Conservation (phyloP, 2,888 invertebrate genomes). For the Glaucopsyche alexis region DNA sequence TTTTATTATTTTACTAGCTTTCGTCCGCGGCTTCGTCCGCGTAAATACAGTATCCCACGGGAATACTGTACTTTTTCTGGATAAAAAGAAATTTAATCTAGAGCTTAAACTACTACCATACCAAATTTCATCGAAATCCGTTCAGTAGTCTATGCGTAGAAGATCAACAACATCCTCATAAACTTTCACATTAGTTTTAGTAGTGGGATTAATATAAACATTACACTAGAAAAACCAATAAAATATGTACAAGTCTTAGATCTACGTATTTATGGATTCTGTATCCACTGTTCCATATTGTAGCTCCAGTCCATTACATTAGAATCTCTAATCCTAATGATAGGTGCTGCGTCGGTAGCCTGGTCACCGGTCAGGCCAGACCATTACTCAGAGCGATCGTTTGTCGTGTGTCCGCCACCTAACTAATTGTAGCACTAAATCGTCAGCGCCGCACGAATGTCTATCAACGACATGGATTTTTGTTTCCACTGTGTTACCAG, state of each 20-base stretch:
- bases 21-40: too few species aligned
- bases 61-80: too few species aligned
- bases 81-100: neutral
- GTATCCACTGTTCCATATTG: neutral
- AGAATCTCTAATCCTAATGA: constrained; percentile 55
- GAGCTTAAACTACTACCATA: too few species aligned
- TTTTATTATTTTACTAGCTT: neutral
- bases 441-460: constrained; percentile 46
- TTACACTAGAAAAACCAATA: too few species aligned
- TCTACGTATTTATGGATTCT: neutral
- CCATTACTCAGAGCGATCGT: constrained; percentile 68
- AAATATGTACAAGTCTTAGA: neutral
- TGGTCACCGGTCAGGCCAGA: constrained; percentile 42
- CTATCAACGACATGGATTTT: constrained; percentile 36
- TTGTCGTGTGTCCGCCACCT: constrained; percentile 66
- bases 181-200: too few species aligned
- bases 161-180: too few species aligned
- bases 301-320: constrained; percentile 40
- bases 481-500: neutral
- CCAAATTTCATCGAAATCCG: too few species aligned
- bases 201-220: too few species aligned
- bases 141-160: too few species aligned
- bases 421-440: constrained; percentile 74
- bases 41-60: too few species aligned
- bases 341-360: constrained; percentile 42